Base-by-base conservation (phyloP, 2,888 invertebrate species). In the Acronicta alni region DNA sequence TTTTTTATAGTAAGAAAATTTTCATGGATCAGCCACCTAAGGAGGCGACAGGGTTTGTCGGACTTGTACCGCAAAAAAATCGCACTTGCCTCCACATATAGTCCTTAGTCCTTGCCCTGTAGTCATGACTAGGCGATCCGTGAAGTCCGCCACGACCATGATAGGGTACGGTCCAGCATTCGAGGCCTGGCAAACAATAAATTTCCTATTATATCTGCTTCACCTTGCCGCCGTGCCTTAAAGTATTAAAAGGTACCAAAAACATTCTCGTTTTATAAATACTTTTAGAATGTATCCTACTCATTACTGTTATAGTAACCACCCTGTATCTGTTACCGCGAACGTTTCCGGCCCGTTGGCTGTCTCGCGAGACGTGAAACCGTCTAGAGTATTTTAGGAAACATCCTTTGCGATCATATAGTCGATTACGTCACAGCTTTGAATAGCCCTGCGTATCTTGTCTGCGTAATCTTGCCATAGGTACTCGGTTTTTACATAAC, bases 351-450 rank as follows among this genome's bases (percentile, higher is more conserved):
- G 72, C 63, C 66, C 62, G 72, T 77, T 77, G 66, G 61, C 43
- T 70, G 73, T 72, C 57, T 68, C 57, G 49, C 65, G 72, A 76
- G 63, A 81, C 79, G 70, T 79, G 72, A 80, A 76, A 77, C 67
- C 43, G 67, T 67, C 67, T 65, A 49, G 56, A 54, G 46, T 71
- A 77, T 75, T 75, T 74, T 62, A 45, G 56, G 52, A 51, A 37
- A 63, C 39, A 51, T 64, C 47, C 57, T 67, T 66, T 26, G 46
- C 41, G 51, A 47, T 57, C 74, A 64, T 60, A 63, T 55, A 47
- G 37, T 57, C 37, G 54, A 49, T 77, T 59, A 69, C 70, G 75
- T 58, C 71, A 74, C 37, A 12, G 15, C 12, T 59, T 52, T 63
- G 63, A 70, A 61, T 64, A 75, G 45, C 42, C n/a, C 3, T 4